phyloP scores from a whole-genome alignment of 2,797 vertebrate genomes.

The Spizella passerina region DNA sequence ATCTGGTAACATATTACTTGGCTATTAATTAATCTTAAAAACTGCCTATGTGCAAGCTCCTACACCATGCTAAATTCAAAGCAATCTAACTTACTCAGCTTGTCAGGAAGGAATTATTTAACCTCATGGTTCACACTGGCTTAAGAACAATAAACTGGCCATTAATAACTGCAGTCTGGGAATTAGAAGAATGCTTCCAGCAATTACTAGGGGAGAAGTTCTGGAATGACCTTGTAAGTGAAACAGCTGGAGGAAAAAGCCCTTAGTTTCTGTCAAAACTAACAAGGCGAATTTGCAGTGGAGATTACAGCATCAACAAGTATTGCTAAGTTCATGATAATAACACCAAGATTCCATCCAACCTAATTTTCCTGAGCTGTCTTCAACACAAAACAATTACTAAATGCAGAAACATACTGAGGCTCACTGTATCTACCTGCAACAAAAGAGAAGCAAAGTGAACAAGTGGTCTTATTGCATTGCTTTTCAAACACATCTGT shows the following conservation, averaged over 20 bases:
- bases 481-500: neutral
- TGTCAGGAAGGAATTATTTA: neutral
- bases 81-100: neutral
- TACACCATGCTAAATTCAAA: neutral
- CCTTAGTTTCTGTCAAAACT: neutral
- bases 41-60: neutral
- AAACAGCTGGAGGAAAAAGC: conserved; percentile 14
- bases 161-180: conserved; percentile 18
- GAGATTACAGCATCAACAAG: neutral
- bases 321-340: neutral
- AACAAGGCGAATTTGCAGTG: neutral
- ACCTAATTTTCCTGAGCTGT: neutral
- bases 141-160: conserved; percentile 10
- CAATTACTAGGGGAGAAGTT: neutral
- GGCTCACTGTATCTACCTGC: neutral
- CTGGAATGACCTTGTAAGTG: neutral
- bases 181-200: conserved; percentile 43
- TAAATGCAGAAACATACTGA: neutral
- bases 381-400: neutral
- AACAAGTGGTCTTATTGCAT: neutral
- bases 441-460: neutral
- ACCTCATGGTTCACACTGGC: neutral
- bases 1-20: neutral
- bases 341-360: neutral
- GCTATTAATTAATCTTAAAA: neutral